Evolutionary conservation across 2,888 invertebrate genomes (phyloP), one percentile per base, ranked within the genome.

Genomic region (Pammene fasciana): DNA sequence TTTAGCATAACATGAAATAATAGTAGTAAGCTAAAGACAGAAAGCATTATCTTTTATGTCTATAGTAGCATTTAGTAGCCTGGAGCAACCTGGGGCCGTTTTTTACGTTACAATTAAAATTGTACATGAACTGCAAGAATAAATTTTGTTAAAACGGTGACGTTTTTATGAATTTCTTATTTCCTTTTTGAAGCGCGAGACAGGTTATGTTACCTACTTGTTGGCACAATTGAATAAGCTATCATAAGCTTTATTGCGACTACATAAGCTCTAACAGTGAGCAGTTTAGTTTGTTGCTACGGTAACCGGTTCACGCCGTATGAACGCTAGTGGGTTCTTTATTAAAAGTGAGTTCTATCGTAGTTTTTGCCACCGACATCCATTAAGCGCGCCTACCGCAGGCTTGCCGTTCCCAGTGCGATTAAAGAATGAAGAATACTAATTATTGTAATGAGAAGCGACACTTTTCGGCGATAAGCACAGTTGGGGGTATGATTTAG

Each of bases 31-130:
- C 82, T 82, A 76, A 82, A 84, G 84, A 82, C 84, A 87, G 87
- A 87, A 87, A 86, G 82, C 82, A 82, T 86, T 83, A 86, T 82
- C 82, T 84, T 86, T 88, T 85, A 86, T 86, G 86, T 85, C 83
- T 86, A 86, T 89, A 87, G 91, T 90, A 90, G 90, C 90, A 84
- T 89, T 89, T 90, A 89, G 89, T 86, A 89, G 91, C 90, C 86
- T 77, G 73, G 75, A 85, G 90, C 88, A 79, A 82, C 86, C 84
- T 81, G 90, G 2, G 26, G 86, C 83, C 82, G 83, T 84, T 86
- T 78, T 84, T 80, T 82, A 85, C 43, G 54, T 56, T 70, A 60
- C 79, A 82, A 80, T 85, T 85, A 82, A 83, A 86, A 79, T 79
- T 79, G 79, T 79, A 82, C 73, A 81, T 83, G 86, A 75, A 79